Evolutionary conservation across 2,888 invertebrate species (phyloP), one percentile per base, ranked within the genome.

Genomic region (Caenorhabditis doughertyi): DNA sequence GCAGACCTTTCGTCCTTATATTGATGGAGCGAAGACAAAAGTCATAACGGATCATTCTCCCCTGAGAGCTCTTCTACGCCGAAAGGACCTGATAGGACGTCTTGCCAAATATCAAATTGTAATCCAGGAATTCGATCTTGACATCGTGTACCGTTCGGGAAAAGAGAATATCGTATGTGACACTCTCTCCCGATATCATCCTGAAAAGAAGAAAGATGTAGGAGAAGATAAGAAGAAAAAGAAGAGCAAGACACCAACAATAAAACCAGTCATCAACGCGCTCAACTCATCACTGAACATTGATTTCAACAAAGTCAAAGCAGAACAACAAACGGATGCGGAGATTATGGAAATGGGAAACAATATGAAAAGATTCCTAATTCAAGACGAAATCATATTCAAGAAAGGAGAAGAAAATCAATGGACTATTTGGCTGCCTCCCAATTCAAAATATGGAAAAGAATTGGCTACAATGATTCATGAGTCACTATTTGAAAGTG

Each of bases 1-100:
- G 11, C n/a, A 81, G 25, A 13, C 55, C 9, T 84, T 81, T 51
- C 39, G 60, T n/a, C 70, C 53, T 7, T 81, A 84, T 35, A 81
- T 81, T 9, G 42, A 51, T 9, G 81, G 81, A 0, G 56, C 74
- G 1, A 56, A 73, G 25, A 68, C 55, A 0, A 49, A 29, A 0
- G 53, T 81, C 11, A 62, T 67, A 21, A 81, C 81, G 0, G 84
- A 84, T 42, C 81, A 84, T 35, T 8, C 44, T 2, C 84, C 81
- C 9, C 49, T 84, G 13, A 58, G 18, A 13, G 7, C 79, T 2
- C 53, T 84, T 1, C 56, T 84, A 16, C 16, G 27, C 27, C 11
- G 62, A 13, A 62, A 55, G 5, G 74, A 67, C 44, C 60, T 81
- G 11, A 23, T 35, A 8, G 67, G 65, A 53, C 16, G 81, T 62